Percentiles rank a stretch among this genome's conserved stretches.
Conservation (phyloP, 2,797 vertebrate species). For the Gymnoscopelus microlampas region DNA sequence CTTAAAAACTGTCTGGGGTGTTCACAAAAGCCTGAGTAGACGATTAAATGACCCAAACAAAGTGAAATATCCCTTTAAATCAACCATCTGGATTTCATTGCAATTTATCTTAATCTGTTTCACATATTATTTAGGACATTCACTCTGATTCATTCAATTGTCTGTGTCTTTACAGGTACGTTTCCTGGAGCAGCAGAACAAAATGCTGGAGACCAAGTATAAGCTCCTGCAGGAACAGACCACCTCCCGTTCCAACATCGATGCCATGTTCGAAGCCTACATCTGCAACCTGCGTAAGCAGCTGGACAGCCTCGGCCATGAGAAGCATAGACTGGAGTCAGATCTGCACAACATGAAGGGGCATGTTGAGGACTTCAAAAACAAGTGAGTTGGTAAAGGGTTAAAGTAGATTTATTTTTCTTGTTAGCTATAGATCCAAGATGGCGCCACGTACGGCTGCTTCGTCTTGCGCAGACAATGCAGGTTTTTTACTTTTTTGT, state of each 20-base stretch:
- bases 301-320: slow-evolving; percentile 77
- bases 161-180: slow-evolving; percentile 81
- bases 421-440: no score
- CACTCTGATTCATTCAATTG: not conserved
- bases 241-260: slow-evolving; percentile 68
- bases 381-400: slow-evolving; percentile 59
- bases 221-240: slow-evolving; percentile 83
- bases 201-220: slow-evolving; percentile 86
- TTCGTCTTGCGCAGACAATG: no score
- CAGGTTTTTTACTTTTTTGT: no score
- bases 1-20: no score
- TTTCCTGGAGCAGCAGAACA: slow-evolving; percentile 85
- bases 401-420: no score
- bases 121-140: no score
- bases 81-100: no score
- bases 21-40: no score
- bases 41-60: no score
- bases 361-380: slow-evolving; percentile 82
- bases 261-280: slow-evolving; percentile 78
- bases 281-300: slow-evolving; percentile 79
- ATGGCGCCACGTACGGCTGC: no score
- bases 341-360: slow-evolving; percentile 80
- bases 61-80: no score
- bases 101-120: no score
- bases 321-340: slow-evolving; percentile 80